Evolutionary conservation across 2,888 invertebrate species (phyloP).

Genomic region (Laspeyria flexula): DNA sequence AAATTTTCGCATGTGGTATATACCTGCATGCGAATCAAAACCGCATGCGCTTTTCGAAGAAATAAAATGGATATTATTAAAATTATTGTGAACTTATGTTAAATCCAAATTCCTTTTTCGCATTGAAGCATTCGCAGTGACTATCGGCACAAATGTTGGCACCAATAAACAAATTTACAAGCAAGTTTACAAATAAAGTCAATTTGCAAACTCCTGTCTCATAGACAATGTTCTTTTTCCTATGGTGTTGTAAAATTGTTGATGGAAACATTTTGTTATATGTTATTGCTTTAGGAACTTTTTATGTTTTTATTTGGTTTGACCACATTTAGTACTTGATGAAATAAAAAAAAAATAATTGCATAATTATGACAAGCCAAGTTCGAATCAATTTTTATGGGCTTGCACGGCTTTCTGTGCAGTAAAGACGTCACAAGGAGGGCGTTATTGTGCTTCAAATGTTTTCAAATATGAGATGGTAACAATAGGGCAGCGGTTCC

Average conservation of each 20-base stretch:
- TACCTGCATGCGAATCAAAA: too few relatives aligned
- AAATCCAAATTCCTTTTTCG: too few relatives aligned
- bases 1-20: neutral
- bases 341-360: neutral
- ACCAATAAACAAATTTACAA: constrained; percentile 15
- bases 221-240: constrained; percentile 35
- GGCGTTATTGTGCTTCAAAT: too few relatives aligned
- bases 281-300: constrained; percentile 32
- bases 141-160: constrained; percentile 16
- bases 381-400: too few relatives aligned
- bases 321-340: constrained; percentile 9
- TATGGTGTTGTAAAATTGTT: constrained; percentile 32
- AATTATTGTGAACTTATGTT: too few relatives aligned
- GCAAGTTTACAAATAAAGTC: constrained; percentile 17
- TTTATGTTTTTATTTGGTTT: constrained; percentile 22
- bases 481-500: too few relatives aligned
- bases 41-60: neutral
- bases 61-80: neutral
- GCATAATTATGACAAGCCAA: too few relatives aligned
- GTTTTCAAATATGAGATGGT: too few relatives aligned
- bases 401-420: too few relatives aligned
- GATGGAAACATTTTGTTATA: constrained; percentile 25
- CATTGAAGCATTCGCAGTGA: too few relatives aligned
- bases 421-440: too few relatives aligned
- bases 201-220: constrained; percentile 17